Conservation (phyloP, 53 echinoderm and acorn worm genomes). For the Luidia sarsii region DNA sequence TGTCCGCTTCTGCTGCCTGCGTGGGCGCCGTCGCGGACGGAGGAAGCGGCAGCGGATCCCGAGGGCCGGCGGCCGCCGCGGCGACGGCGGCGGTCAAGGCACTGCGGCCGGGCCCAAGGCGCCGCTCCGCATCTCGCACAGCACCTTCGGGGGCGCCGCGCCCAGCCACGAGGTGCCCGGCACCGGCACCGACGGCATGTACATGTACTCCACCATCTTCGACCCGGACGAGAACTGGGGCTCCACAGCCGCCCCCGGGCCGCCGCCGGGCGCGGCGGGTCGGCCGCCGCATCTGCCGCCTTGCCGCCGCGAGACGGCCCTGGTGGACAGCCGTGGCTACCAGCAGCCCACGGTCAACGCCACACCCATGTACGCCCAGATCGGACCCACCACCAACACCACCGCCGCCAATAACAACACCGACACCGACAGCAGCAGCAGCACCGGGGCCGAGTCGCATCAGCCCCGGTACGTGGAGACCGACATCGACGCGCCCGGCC, state of each 20-base stretch:
- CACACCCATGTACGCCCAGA: conserved; percentile 13
- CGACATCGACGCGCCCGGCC: background rate
- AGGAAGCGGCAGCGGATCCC: background rate
- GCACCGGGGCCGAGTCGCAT: no score
- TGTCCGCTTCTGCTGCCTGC: conserved; percentile 32
- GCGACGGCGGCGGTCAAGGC: no score
- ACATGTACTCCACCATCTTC: conserved; percentile 47
- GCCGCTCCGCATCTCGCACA: conserved; percentile 18
- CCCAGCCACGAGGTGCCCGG: conserved; percentile 29
- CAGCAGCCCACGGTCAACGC: background rate
- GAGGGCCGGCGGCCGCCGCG: no score
- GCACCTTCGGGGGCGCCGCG: conserved; percentile 18
- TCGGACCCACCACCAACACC: background rate
- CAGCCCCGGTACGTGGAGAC: conserved; percentile 12
- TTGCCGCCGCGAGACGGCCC: no score
- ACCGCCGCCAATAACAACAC: no score
- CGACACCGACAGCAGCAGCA: no score
- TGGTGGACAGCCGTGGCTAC: background rate
- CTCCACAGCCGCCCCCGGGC: background rate
- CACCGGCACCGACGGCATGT: conserved; percentile 24
- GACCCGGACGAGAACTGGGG: conserved; percentile 50
- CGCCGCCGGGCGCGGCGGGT: background rate
- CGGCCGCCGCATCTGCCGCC: no score
- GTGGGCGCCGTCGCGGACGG: no score
- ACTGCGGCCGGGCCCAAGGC: background rate